These are phyloP conservation scores for Trachymyrmex cornetzi DNA, from an alignment of 1,140 invertebrate genomes.

Conservation along the genomic window DNA sequence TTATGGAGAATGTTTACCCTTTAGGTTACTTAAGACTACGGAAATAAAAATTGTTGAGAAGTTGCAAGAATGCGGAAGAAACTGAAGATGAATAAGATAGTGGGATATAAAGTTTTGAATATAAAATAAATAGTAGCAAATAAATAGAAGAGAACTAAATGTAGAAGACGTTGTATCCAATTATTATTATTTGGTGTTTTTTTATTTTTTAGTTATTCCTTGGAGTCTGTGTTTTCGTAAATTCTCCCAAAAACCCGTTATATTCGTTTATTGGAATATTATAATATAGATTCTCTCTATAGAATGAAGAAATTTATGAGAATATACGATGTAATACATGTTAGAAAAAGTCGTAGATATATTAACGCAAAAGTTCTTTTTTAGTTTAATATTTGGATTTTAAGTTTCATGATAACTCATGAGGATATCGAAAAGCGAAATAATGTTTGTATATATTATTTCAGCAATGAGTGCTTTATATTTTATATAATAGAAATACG, in stretches of 20 bases:
- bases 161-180: neutral
- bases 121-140: neutral
- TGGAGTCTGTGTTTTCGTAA: neutral
- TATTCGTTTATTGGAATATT: neutral
- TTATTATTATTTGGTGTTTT: neutral
- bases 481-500: slow-evolving; percentile 18
- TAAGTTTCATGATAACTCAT: neutral
- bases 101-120: neutral
- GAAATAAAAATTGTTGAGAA: neutral
- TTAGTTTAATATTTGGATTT: slow-evolving; percentile 17
- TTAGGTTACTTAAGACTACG: neutral
- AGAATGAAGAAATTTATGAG: neutral
- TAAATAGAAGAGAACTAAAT: neutral
- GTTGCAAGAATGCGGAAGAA: slow-evolving; percentile 12
- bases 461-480: slow-evolving; percentile 34
- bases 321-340: neutral
- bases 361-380: neutral
- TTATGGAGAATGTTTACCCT: neutral
- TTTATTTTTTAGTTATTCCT: neutral
- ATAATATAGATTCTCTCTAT: neutral
- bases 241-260: neutral
- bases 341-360: neutral
- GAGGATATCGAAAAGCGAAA: neutral
- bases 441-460: slow-evolving; percentile 53
- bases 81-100: neutral